These are phyloP conservation scores for Coronaproctus castanopsis DNA, from an alignment of 2,888 invertebrate genomes.

Conservation along the genomic window DNA sequence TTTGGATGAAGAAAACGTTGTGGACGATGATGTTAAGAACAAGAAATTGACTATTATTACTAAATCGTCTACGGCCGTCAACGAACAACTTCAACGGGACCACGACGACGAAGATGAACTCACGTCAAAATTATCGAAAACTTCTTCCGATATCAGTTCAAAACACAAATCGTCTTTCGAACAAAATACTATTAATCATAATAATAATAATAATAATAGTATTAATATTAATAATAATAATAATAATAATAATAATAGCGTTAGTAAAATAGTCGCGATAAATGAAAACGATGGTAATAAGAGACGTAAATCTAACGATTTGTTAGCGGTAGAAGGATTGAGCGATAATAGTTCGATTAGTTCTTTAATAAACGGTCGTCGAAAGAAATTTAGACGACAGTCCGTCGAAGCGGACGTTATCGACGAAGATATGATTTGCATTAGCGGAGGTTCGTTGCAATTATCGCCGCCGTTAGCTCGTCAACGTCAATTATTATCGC, in stretches of 20 bases:
- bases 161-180: background rate
- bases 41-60: slow-evolving; percentile 3
- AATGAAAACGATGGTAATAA: too few relatives aligned
- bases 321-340: background rate
- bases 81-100: slow-evolving; percentile 4
- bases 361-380: background rate
- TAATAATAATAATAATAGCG: background rate
- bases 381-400: background rate
- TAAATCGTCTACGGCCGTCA: slow-evolving; percentile 2
- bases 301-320: background rate
- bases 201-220: background rate
- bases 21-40: slow-evolving; percentile 19
- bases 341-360: background rate
- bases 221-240: background rate
- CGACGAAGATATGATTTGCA: slow-evolving; percentile 11
- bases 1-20: slow-evolving; percentile 43
- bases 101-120: background rate
- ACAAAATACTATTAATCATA: background rate
- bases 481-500: background rate
- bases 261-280: background rate
- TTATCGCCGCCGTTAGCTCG: background rate
- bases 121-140: background rate
- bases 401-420: slow-evolving; percentile 1
- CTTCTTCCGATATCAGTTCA: background rate
- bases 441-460: slow-evolving; percentile 8